A percentile compares a stretch with the other conserved stretches of the same genome.
These are phyloP conservation scores for Nemotelus nigrinus DNA, from an alignment of 2,888 invertebrate species.

Conservation along the genomic window DNA sequence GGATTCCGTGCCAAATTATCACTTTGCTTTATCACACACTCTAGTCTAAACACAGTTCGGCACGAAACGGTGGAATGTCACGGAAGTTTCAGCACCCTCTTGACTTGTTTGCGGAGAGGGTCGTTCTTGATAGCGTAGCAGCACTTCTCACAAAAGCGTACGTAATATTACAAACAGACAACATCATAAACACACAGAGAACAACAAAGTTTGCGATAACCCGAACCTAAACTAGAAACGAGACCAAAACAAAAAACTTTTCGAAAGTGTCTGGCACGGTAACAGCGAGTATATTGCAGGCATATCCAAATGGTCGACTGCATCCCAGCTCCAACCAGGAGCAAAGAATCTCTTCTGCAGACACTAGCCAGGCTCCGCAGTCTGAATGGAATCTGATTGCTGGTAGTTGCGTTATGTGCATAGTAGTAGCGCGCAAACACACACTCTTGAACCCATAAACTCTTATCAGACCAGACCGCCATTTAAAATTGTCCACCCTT, in stretches of 20 bases:
- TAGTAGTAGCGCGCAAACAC: slow-evolving; percentile 27
- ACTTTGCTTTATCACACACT: slow-evolving; percentile 38
- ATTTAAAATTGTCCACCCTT: slow-evolving; percentile 27
- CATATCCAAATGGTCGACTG: slow-evolving; percentile 14
- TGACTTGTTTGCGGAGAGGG: background rate
- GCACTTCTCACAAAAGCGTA: slow-evolving; percentile 1
- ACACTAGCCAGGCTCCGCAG: slow-evolving; percentile 4
- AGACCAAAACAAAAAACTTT: slow-evolving; percentile 39
- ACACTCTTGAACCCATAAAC: slow-evolving; percentile 25
- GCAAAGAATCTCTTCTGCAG: slow-evolving; percentile 22
- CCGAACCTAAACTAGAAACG: background rate
- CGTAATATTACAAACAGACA: too few species aligned
- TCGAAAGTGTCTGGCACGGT: slow-evolving; percentile 6
- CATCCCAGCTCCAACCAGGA: slow-evolving; percentile 11
- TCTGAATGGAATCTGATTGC: slow-evolving; percentile 21
- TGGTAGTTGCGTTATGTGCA: background rate
- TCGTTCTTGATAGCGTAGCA: background rate
- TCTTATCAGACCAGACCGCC: slow-evolving; percentile 40
- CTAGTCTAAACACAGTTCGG: background rate
- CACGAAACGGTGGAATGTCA: slow-evolving; percentile 27
- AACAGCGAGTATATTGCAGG: slow-evolving; percentile 14
- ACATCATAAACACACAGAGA: background rate
- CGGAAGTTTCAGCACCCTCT: slow-evolving; percentile 14
- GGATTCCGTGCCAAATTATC: slow-evolving; percentile 24
- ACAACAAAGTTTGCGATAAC: slow-evolving; percentile 20